A percentile compares a stretch with the other conserved stretches of the same genome.
Evolutionary conservation across 2,113 vertebrate genomes (phyloP).

Genomic region (Tylochromis polylepis): DNA sequence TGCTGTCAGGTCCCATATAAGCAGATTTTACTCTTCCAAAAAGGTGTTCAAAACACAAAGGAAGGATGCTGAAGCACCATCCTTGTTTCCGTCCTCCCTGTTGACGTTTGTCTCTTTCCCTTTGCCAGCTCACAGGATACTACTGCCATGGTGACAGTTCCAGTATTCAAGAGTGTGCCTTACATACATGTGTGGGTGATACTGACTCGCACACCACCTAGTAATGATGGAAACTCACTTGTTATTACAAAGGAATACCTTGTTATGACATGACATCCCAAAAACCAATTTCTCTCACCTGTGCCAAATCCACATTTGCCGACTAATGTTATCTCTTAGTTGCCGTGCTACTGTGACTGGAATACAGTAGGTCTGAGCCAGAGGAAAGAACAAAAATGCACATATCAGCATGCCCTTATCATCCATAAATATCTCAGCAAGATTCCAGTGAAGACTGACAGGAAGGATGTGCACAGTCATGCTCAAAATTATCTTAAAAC

Average conservation of each 20-base stretch:
- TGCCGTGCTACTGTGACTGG: neutral
- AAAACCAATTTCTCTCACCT: constrained; percentile 12
- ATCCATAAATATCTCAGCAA: constrained; percentile 1
- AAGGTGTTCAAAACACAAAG: neutral
- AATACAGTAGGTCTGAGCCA: neutral
- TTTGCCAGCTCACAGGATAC: constrained; percentile 14
- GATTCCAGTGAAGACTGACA: neutral
- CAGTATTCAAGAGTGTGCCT: constrained; percentile 33
- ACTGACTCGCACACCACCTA: constrained; percentile 8
- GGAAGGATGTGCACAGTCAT: neutral
- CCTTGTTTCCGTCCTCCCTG: neutral
- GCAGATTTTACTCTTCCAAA: neutral
- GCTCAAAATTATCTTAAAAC: neutral
- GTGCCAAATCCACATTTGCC: neutral
- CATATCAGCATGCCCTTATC: neutral
- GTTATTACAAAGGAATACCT: neutral
- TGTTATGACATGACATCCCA: constrained; percentile 1
- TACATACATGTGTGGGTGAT: constrained; percentile 10
- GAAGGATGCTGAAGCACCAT: neutral
- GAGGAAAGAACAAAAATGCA: neutral
- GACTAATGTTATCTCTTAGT: constrained; percentile 32
- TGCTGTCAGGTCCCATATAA: neutral
- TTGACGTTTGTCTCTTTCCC: constrained; percentile 30
- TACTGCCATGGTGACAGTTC: constrained; percentile 15
- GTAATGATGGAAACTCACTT: neutral